phyloP scores from a whole-genome alignment of 2,113 vertebrate species.

The Typhlomys cinereus region DNA sequence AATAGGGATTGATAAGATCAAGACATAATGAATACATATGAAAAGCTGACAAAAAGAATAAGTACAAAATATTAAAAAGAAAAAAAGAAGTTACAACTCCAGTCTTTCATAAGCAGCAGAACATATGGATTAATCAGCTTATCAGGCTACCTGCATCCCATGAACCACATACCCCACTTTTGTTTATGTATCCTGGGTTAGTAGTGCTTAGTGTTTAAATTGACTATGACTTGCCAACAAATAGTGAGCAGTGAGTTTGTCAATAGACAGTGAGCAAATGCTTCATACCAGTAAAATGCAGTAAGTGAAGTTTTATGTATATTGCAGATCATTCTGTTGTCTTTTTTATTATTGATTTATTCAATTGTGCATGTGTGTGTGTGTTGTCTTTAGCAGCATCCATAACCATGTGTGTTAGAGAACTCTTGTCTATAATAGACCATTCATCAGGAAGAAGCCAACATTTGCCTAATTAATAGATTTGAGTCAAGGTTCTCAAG shows the following conservation, averaged over 20 bases:
- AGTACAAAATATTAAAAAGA: no score
- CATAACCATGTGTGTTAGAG: neutral
- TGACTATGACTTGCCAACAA: neutral
- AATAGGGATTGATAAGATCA: no score
- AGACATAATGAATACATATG: no score
- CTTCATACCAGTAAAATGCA: neutral
- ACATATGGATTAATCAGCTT: neutral
- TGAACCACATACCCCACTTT: neutral
- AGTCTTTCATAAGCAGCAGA: neutral
- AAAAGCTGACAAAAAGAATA: no score
- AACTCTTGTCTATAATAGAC: neutral
- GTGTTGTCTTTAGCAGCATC: neutral
- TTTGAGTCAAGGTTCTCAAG: neutral
- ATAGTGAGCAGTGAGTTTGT: no score
- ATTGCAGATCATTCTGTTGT: neutral
- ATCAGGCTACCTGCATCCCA: neutral
- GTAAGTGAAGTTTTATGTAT: neutral
- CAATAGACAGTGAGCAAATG: neutral
- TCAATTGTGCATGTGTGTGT: no score
- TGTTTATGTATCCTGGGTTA: neutral
- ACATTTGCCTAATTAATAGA: neutral
- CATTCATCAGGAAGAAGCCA: neutral
- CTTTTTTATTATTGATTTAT: no score
- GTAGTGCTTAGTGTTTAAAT: neutral
- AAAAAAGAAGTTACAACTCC: no score